Evolutionary conservation across 2,888 invertebrate genomes (phyloP).

Genomic region (Alloscopus bannaensis): DNA sequence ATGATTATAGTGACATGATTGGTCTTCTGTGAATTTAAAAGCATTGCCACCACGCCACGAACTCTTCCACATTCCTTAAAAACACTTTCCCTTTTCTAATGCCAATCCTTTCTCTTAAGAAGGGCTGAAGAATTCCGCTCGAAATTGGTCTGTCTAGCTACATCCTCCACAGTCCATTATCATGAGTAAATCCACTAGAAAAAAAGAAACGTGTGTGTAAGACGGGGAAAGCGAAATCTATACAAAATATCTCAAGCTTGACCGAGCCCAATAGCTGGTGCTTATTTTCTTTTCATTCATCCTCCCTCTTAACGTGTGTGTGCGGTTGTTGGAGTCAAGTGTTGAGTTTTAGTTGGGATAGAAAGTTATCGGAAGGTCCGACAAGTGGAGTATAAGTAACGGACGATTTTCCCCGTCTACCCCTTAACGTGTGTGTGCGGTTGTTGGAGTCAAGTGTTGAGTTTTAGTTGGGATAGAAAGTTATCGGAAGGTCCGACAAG

Average conservation of each 20-base stretch:
- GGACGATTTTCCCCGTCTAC: not conserved
- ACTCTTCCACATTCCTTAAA: not conserved
- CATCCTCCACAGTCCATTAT: slow-evolving; percentile 56
- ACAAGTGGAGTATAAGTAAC: slow-evolving; percentile 1
- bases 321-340: slow-evolving; percentile 19
- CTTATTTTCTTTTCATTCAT: slow-evolving; percentile 28
- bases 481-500: slow-evolving; percentile 42
- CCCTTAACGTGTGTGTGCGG: not conserved
- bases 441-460: slow-evolving; percentile 32
- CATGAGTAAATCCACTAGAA: slow-evolving; percentile 48
- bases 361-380: slow-evolving; percentile 47
- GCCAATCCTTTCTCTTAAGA: slow-evolving; percentile 1
- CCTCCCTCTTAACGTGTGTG: not conserved
- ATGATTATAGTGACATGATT: slow-evolving; percentile 56
- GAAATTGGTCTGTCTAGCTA: slow-evolving; percentile 14
- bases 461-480: slow-evolving; percentile 15
- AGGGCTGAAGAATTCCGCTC: too few species aligned
- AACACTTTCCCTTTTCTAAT: not conserved
- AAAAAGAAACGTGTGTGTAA: not conserved
- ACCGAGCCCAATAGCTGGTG: slow-evolving; percentile 13
- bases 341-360: slow-evolving; percentile 15
- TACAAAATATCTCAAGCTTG: slow-evolving; percentile 33
- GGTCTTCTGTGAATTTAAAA: slow-evolving; percentile 43
- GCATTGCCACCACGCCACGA: slow-evolving; percentile 1
- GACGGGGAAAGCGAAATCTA: slow-evolving; percentile 7